These are phyloP conservation scores for Megalops cyprinoides DNA, from an alignment of 2,797 vertebrate species.

Conservation along the genomic window DNA sequence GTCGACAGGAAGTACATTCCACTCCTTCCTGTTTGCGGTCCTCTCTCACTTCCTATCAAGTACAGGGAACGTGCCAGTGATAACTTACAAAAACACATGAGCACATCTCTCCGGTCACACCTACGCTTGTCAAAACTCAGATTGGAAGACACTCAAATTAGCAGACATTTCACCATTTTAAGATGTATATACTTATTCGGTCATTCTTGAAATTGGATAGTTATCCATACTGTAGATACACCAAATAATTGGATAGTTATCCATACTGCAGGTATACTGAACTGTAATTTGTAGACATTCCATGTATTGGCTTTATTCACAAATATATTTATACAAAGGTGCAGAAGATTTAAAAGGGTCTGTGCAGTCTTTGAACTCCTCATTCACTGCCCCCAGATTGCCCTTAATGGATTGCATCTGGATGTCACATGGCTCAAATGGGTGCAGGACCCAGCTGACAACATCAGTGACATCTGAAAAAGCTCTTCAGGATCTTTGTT, in stretches of 20 bases:
- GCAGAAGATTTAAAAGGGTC: no score
- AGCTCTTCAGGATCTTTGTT: no score
- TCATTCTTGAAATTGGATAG: no score
- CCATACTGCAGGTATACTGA: no score
- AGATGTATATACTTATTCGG: not conserved
- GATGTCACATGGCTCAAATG: slow-evolving; percentile 12
- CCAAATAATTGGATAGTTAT: no score
- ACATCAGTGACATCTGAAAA: not conserved
- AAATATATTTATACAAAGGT: no score
- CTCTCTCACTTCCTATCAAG: slow-evolving; percentile 76
- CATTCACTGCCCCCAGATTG: not conserved
- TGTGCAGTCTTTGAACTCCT: not conserved
- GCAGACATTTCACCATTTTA: not conserved
- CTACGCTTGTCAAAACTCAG: slow-evolving; percentile 10
- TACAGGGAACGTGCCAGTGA: slow-evolving; percentile 68
- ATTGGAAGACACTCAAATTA: not conserved
- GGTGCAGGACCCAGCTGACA: not conserved
- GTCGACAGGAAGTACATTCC: slow-evolving; percentile 82
- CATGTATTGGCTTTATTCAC: not conserved
- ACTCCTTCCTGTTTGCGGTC: slow-evolving; percentile 79
- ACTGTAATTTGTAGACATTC: not conserved
- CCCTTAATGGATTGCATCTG: not conserved
- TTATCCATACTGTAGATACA: no score
- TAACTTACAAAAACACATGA: slow-evolving; percentile 72
- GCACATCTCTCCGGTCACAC: slow-evolving; percentile 65